Percentiles rank a stretch among this genome's conserved stretches.
These are phyloP conservation scores for Phyllotreta cruciferae DNA, from an alignment of 2,888 invertebrate species.

Conservation along the genomic window DNA sequence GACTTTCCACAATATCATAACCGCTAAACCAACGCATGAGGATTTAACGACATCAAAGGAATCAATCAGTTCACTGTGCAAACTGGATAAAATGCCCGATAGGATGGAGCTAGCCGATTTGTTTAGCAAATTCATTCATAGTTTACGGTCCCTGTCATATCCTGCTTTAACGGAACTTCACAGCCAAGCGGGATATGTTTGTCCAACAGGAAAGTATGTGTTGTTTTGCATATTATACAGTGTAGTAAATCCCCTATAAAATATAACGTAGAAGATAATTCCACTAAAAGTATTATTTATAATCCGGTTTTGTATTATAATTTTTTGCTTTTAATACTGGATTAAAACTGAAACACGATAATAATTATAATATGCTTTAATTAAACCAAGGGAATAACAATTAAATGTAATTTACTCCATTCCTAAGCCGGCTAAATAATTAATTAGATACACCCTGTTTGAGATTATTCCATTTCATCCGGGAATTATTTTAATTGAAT, in stretches of 20 bases:
- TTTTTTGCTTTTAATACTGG: no score
- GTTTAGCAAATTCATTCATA: constrained; percentile 72
- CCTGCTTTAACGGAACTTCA: constrained; percentile 73
- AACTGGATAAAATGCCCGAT: constrained; percentile 65
- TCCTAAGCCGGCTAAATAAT: no score
- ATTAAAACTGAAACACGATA: no score
- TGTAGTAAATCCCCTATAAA: neutral
- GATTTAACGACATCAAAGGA: constrained; percentile 76
- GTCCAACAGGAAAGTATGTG: constrained; percentile 74
- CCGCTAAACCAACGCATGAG: constrained; percentile 71
- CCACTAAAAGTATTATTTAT: no score
- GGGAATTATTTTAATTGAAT: no score
- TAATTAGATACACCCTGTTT: no score
- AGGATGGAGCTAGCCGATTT: constrained; percentile 69
- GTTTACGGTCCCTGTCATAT: constrained; percentile 72
- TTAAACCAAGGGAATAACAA: no score
- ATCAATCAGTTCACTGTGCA: constrained; percentile 74
- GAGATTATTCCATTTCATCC: no score
- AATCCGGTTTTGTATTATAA: no score
- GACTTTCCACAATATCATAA: constrained; percentile 75
- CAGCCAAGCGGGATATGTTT: constrained; percentile 69
- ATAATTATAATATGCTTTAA: no score
- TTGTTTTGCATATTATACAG: constrained; percentile 19
- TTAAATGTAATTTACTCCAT: no score
- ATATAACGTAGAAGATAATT: no score